Conservation (phyloP, 1,140 invertebrate species). For the Sitobion miscanthi region DNA sequence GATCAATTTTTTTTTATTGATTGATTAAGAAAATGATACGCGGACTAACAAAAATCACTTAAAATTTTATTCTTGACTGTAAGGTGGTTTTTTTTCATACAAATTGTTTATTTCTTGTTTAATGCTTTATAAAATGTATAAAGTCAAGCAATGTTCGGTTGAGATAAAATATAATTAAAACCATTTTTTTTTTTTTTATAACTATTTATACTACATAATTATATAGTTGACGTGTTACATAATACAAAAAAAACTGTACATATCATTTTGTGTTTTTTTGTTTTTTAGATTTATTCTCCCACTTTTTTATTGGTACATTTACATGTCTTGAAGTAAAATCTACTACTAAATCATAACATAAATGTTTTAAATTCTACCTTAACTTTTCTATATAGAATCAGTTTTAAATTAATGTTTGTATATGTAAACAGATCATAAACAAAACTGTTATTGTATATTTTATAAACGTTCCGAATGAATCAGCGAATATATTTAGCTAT, state of each 20-base stretch:
- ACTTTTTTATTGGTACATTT: constrained; percentile 20
- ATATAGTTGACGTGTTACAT: constrained; percentile 44
- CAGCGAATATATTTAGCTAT: neutral
- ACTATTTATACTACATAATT: constrained; percentile 32
- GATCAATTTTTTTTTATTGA: neutral
- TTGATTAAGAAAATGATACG: neutral
- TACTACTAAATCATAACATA: constrained; percentile 15
- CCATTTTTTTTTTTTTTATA: neutral
- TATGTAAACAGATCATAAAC: constrained; percentile 15
- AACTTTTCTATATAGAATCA: constrained; percentile 25
- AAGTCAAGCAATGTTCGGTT: constrained; percentile 12
- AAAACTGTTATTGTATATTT: constrained; percentile 36
- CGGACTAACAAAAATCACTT: neutral
- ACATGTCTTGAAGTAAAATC: constrained; percentile 18
- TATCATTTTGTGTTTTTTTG: constrained; percentile 40
- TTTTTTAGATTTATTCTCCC: constrained; percentile 15
- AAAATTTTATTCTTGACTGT: neutral
- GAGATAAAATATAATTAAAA: constrained; percentile 16
- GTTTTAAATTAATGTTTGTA: constrained; percentile 30
- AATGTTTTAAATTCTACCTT: neutral
- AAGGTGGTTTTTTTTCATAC: neutral
- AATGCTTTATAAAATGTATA: constrained; percentile 14
- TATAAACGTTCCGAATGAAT: neutral
- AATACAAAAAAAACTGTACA: constrained; percentile 45
- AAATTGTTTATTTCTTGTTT: neutral